Percentiles rank a stretch among this genome's conserved stretches.
These are phyloP conservation scores for Apteryx owenii DNA, from an alignment of 2,113 vertebrate genomes.

Conservation along the genomic window DNA sequence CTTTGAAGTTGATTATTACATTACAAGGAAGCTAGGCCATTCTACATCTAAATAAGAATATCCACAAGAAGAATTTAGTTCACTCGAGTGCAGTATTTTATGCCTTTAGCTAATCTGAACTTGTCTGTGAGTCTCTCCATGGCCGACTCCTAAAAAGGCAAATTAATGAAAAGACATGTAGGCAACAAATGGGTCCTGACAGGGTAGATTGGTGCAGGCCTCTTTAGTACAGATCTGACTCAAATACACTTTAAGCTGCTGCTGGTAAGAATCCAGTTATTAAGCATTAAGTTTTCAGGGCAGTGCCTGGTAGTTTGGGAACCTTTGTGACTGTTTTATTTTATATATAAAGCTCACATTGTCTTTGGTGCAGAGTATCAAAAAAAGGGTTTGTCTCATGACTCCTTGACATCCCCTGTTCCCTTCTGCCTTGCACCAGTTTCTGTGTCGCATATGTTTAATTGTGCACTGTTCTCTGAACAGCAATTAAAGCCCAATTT, in stretches of 20 bases:
- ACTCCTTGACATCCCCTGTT: constrained; percentile 76
- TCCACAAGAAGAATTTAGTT: neutral
- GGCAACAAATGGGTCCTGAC: neutral
- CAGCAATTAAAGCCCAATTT: constrained; percentile 75
- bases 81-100: neutral
- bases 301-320: neutral
- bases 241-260: neutral
- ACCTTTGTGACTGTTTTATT: constrained; percentile 14
- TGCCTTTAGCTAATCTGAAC: neutral
- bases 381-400: constrained; percentile 72
- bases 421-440: constrained; percentile 29
- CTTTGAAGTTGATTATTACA: neutral
- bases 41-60: neutral
- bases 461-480: constrained; percentile 69
- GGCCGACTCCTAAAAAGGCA: neutral
- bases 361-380: constrained; percentile 53
- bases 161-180: neutral
- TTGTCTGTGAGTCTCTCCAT: neutral
- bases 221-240: neutral
- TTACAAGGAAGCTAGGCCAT: neutral
- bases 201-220: neutral
- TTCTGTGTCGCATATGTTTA: constrained; percentile 55
- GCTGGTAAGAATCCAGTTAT: neutral
- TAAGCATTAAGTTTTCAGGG: neutral
- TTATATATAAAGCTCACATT: constrained; percentile 35